These are phyloP conservation scores for Pristionchus mayeri DNA, from an alignment of 2,888 invertebrate genomes.

Conservation along the genomic window DNA sequence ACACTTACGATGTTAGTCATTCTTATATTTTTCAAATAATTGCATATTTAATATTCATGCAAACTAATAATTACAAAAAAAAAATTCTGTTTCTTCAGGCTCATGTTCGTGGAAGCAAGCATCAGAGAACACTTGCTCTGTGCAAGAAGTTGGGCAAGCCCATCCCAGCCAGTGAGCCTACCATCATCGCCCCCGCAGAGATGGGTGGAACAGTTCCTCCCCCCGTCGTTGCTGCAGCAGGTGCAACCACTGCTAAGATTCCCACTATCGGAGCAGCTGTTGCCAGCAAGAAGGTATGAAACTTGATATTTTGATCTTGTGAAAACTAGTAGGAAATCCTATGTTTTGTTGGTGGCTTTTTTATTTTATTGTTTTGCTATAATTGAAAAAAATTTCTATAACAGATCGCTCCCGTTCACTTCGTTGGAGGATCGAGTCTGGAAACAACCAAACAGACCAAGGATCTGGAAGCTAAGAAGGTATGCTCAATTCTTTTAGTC, in stretches of 20 bases:
- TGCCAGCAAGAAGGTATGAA: conserved; percentile 42
- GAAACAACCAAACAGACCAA: conserved; percentile 57
- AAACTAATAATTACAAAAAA: not conserved
- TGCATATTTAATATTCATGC: not conserved
- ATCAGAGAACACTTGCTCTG: conserved; percentile 94
- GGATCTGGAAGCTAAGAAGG: conserved; percentile 57
- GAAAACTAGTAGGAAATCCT: no score
- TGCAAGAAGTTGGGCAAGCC: conserved; percentile 90
- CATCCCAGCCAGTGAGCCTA: conserved; percentile 87
- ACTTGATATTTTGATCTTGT: no score
- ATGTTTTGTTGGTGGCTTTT: no score
- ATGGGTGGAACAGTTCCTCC: conserved; percentile 51
- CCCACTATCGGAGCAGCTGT: conserved; percentile 22
- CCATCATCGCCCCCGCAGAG: conserved; percentile 81
- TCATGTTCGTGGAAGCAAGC: conserved; percentile 96
- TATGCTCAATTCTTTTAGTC: no score
- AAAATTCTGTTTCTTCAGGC: conserved; percentile 51
- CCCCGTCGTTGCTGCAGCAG: conserved; percentile 50
- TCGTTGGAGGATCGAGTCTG: conserved; percentile 81
- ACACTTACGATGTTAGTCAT: conserved; percentile 87
- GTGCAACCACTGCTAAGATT: conserved; percentile 43
- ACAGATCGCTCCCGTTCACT: conserved; percentile 78
- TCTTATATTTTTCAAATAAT: not conserved
- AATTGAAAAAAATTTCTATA: not conserved
- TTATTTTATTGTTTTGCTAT: no score